Conservation (phyloP, 1,140 invertebrate species). For the Teleogryllus occipitalis region DNA sequence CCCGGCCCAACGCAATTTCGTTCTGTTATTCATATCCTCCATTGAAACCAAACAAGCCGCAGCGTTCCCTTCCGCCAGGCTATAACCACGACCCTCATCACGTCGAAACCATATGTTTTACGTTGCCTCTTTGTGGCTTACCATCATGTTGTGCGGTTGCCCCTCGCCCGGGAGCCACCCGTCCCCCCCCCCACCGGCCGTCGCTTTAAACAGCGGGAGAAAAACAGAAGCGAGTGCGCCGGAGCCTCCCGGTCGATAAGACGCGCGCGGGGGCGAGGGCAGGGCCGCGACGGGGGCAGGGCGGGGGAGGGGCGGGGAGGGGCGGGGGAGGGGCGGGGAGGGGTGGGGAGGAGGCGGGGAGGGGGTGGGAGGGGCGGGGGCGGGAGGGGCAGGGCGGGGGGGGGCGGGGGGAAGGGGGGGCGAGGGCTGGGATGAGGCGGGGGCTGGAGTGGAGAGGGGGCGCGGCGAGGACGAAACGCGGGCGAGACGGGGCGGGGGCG, state of each 20-base stretch:
- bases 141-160: neutral
- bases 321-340: too few species aligned
- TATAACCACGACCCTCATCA: neutral
- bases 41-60: constrained; percentile 3
- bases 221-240: neutral
- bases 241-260: neutral
- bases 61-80: neutral
- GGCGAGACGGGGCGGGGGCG: too few species aligned
- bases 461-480: too few species aligned
- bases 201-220: neutral
- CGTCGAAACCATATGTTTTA: constrained; percentile 1
- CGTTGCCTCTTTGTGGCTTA: neutral
- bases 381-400: too few species aligned
- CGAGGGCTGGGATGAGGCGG: too few species aligned
- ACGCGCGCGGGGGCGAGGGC: neutral
- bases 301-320: too few species aligned
- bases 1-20: neutral
- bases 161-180: neutral
- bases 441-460: too few species aligned
- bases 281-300: too few species aligned
- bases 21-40: constrained; percentile 4
- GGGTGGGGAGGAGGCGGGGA: too few species aligned
- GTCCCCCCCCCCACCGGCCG: neutral
- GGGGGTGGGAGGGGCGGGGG: too few species aligned
- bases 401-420: too few species aligned